Evolutionary conservation across 2,888 invertebrate genomes (phyloP), one percentile per base, ranked within the genome.

Genomic region (Amaurobius ferox): DNA sequence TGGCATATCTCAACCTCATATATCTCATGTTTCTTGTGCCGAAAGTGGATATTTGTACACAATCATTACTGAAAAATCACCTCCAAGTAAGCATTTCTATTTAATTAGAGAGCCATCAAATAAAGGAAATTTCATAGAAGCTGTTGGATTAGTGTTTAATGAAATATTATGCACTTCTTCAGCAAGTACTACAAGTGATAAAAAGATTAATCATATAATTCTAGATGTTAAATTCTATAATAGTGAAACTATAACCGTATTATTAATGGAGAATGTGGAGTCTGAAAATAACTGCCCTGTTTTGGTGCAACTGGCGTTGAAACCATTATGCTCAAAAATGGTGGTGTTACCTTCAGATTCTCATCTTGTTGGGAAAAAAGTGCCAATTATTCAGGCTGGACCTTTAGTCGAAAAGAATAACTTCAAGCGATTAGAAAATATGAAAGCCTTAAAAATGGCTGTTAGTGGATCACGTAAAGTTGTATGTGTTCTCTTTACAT

Each of bases 381-480:
- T 87, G 28, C 35, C 77, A 0, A 23, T 74, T 0, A 23, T 76
- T 32, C 76, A 71, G 30, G 88, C 62, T 1, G 35, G 67, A 19
- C 35, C n/a, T 16, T 73, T 66, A 11, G 35, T 78, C 13, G 73
- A 88, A 0, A 76, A 81, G 55, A 40, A 35, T 11, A 74, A 64
- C 48, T 80, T 64, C 35, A 86, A 91, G 35, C 81, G 90, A 23
- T 88, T 91, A 48, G 91, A 91, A 23, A 90, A 91, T 77, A 90
- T 91, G 90, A 90, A 90, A 76, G 91, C 91, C 1, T 93, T 93
- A 81, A 92, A 93, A 87, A 93, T 98, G 90, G 95, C 97, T 0
- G 97, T 97, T 1, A 97, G 97, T 64, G 97, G 97, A 0, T 94
- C 94, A 5, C 92, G 95, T 39, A 95, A 95, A 92, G 96, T 98